A percentile compares a stretch with the other conserved stretches of the same genome.
Conservation (phyloP, 2,113 vertebrate genomes). For the Thymallus thymallus region DNA sequence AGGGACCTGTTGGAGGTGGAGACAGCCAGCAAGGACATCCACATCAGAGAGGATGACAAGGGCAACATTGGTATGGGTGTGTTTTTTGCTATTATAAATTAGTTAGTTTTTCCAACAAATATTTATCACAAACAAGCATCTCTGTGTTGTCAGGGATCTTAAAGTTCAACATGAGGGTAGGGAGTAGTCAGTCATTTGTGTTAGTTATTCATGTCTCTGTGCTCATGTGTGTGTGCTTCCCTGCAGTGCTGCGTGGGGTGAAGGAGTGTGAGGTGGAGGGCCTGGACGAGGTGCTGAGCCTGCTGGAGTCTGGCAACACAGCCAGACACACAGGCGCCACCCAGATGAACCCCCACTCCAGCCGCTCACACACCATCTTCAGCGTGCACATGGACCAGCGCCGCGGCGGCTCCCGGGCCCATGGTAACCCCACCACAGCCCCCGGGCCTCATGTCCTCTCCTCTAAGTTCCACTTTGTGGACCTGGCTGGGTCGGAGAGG, state of each 20-base stretch:
- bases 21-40: slow-evolving; percentile 92
- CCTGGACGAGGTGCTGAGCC: slow-evolving; percentile 92
- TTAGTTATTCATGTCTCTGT: slow-evolving; percentile 1
- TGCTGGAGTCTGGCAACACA: slow-evolving; percentile 91
- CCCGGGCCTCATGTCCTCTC: slow-evolving; percentile 79
- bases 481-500: slow-evolving; percentile 91
- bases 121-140: too few relatives aligned
- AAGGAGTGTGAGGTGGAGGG: slow-evolving; percentile 94
- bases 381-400: slow-evolving; percentile 92
- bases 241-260: slow-evolving; percentile 87
- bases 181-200: not conserved
- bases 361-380: slow-evolving; percentile 94
- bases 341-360: slow-evolving; percentile 89
- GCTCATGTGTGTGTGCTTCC: slow-evolving; percentile 12
- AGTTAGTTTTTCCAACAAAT: too few relatives aligned
- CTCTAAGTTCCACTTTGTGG: slow-evolving; percentile 97
- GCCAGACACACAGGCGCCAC: slow-evolving; percentile 93
- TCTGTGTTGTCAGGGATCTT: too few relatives aligned
- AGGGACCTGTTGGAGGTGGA: slow-evolving; percentile 92
- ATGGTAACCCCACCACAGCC: slow-evolving; percentile 21
- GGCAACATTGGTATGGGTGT: slow-evolving; percentile 89
- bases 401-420: slow-evolving; percentile 73
- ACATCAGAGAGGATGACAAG: slow-evolving; percentile 91
- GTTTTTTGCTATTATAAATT: not conserved
- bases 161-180: too few relatives aligned